Conservation (phyloP, 2,888 invertebrate species). For the Eilema depressum region DNA sequence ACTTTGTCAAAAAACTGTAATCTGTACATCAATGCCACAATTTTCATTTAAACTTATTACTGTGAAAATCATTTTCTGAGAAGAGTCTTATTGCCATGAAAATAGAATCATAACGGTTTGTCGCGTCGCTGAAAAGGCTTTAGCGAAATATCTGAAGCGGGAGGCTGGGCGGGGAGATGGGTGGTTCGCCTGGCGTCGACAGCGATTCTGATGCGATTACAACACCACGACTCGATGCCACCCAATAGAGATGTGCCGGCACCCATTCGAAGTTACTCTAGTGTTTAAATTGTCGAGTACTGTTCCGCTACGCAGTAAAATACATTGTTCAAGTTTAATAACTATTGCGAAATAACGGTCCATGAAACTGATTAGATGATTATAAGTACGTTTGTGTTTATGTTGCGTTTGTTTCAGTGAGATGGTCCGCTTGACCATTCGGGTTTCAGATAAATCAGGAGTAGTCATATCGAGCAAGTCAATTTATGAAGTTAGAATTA, state of each 20-base stretch:
- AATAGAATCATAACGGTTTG: slow-evolving; percentile 84
- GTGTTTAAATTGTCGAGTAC: slow-evolving; percentile 83
- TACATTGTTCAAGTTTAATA: slow-evolving; percentile 84
- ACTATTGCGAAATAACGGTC: slow-evolving; percentile 83
- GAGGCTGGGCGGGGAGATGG: slow-evolving; percentile 47
- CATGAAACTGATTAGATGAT: slow-evolving; percentile 69
- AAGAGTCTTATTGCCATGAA: slow-evolving; percentile 76
- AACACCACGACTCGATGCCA: slow-evolving; percentile 88
- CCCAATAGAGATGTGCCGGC: slow-evolving; percentile 82
- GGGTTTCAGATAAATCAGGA: neutral
- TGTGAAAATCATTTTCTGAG: slow-evolving; percentile 64
- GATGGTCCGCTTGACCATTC: neutral
- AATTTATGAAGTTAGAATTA: neutral
- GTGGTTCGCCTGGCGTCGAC: slow-evolving; percentile 61
- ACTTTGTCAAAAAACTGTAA: slow-evolving; percentile 34
- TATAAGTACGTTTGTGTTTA: slow-evolving; percentile 24
- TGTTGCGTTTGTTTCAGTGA: slow-evolving; percentile 27
- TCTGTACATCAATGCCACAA: slow-evolving; percentile 54
- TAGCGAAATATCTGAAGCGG: slow-evolving; percentile 58
- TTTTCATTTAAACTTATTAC: slow-evolving; percentile 73
- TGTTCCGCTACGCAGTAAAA: slow-evolving; percentile 81
- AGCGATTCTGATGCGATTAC: slow-evolving; percentile 89
- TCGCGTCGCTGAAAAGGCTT: slow-evolving; percentile 79
- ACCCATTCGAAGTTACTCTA: slow-evolving; percentile 77
- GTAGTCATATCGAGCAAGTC: neutral